Percentiles rank a stretch among this genome's conserved stretches.
These are phyloP conservation scores for Montipora efflorescens DNA, from an alignment of 64 coral and sea anemone genomes.

Conservation along the genomic window DNA sequence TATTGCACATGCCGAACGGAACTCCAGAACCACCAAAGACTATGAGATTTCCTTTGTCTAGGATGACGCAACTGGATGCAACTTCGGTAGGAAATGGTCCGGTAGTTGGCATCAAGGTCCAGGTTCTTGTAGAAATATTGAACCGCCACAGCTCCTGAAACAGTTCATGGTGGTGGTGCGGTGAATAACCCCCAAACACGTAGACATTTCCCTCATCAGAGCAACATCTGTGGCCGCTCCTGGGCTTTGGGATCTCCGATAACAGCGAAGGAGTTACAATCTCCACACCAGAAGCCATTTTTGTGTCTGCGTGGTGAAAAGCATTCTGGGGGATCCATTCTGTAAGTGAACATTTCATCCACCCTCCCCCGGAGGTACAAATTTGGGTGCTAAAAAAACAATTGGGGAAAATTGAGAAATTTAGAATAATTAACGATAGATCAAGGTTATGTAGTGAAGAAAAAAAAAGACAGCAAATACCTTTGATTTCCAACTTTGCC, in stretches of 20 bases:
- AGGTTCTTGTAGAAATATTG: constrained; percentile 73
- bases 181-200: constrained; percentile 92
- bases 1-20: constrained; percentile 92
- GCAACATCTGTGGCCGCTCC: constrained; percentile 97
- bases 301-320: not conserved
- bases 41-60: constrained; percentile 78
- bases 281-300: constrained; percentile 64
- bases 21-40: constrained; percentile 95
- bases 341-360: not conserved
- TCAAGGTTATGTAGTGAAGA: too few relatives aligned
- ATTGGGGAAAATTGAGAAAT: too few relatives aligned
- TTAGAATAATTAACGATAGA: too few relatives aligned
- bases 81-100: constrained; percentile 82
- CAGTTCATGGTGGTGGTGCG: constrained; percentile 68
- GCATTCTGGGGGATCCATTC: not conserved
- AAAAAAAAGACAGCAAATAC: too few relatives aligned
- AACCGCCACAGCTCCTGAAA: constrained; percentile 94
- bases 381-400: too few relatives aligned
- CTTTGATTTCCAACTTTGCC: not conserved
- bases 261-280: constrained; percentile 30
- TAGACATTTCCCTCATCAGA: constrained; percentile 89
- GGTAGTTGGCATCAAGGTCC: constrained; percentile 67
- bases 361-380: not conserved
- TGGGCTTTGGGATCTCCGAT: constrained; percentile 61
- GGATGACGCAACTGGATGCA: constrained; percentile 84